Evolutionary conservation across 2,888 invertebrate species (phyloP), one percentile per base, ranked within the genome.

Genomic region (Sinelater perroti): DNA sequence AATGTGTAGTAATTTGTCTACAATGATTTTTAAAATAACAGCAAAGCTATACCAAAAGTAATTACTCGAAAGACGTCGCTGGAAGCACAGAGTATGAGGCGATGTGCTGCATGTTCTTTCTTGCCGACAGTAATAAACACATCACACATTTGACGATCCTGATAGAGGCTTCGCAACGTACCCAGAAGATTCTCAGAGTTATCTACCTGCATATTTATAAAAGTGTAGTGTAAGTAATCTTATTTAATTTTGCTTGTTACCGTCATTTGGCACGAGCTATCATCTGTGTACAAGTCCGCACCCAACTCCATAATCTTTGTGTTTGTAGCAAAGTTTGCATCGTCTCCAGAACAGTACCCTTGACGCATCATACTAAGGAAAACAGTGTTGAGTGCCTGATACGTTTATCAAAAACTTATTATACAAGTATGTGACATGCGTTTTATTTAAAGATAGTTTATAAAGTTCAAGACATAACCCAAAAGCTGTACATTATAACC

Each of bases 61-160:
- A 57, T 68, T 78, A 93, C 94, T 83, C 94, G 93, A 76, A 97
- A 96, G 38, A 97, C 96, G 80, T 96, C 96, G 78, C 95, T 95
- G 66, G 92, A 93, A 51, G 95, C 93, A 79, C 95, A 95, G 2
- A 97, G 82, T 69, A 97, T 95, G 4, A 97, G 85, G 60, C 94
- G 85, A 78, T 97, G 97, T 1, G 94, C 92, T 0, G 93, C 90
- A 78, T 91, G 95, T 56, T 88, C 87, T 36, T 87, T 84, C 1
- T 88, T 88, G 2, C 90, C 92, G 17, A 97, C 95, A 60, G 91
- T 87, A 33, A 97, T 79, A 28, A 87, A 87, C 50, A 97, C 87
- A 77, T 97, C 97, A 69, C 93, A 93, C 90, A 97, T 91, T 69
- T 93, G 80, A 69, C 90, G 88, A 64, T 93, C 92, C 0, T 89